These are phyloP conservation scores for Dilophus febrilis DNA, from an alignment of 2,888 invertebrate genomes.

Conservation along the genomic window DNA sequence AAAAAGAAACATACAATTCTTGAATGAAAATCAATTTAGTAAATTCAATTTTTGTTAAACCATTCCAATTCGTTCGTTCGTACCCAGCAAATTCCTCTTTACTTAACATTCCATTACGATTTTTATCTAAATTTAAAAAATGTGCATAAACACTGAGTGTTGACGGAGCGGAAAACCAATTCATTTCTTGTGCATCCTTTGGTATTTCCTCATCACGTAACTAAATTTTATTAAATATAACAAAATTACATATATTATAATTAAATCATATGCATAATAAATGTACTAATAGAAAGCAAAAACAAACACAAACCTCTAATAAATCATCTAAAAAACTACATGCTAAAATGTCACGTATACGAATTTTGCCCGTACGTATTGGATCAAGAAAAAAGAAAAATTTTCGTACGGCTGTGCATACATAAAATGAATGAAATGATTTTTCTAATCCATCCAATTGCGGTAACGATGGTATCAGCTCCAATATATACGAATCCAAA, in stretches of 20 bases:
- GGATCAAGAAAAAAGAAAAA: slow-evolving; percentile 94
- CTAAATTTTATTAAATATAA: slow-evolving; percentile 22
- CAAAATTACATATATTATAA: neutral
- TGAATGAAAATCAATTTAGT: neutral
- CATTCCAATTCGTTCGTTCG: no score
- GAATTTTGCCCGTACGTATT: slow-evolving; percentile 66
- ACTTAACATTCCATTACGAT: slow-evolving; percentile 92
- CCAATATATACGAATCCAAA: slow-evolving; percentile 85
- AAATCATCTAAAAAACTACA: slow-evolving; percentile 86
- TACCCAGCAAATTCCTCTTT: slow-evolving; percentile 75
- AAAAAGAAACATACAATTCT: neutral
- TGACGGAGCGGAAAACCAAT: slow-evolving; percentile 83
- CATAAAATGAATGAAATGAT: slow-evolving; percentile 89
- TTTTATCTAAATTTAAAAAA: slow-evolving; percentile 81
- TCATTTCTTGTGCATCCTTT: slow-evolving; percentile 69
- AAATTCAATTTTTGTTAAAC: no score
- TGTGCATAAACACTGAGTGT: slow-evolving; percentile 84
- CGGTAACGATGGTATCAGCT: slow-evolving; percentile 79
- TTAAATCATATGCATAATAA: no score
- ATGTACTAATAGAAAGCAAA: no score
- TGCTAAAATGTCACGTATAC: slow-evolving; percentile 80
- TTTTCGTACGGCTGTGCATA: slow-evolving; percentile 88
- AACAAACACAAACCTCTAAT: slow-evolving; percentile 36
- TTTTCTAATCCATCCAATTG: slow-evolving; percentile 81
- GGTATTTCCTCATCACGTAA: slow-evolving; percentile 68